phyloP scores from a whole-genome alignment of 2,113 vertebrate species.

The Gnathonemus echidnorhynchus region DNA sequence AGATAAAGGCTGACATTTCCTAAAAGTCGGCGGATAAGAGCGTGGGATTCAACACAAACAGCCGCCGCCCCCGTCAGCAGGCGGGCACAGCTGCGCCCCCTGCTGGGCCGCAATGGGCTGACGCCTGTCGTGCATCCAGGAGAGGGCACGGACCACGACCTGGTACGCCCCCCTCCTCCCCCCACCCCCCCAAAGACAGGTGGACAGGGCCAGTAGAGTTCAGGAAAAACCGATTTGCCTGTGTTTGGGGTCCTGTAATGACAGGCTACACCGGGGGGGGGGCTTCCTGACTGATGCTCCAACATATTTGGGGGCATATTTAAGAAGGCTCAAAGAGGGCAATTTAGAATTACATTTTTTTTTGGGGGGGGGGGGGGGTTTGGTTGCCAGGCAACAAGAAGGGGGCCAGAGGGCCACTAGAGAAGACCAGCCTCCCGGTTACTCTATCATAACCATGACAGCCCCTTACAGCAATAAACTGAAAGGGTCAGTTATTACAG shows the following conservation, averaged over 20 bases:
- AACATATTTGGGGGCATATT: neutral
- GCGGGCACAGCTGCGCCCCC: neutral
- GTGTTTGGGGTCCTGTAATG: neutral
- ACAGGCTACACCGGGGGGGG: neutral
- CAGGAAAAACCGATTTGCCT: neutral
- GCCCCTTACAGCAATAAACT: neutral
- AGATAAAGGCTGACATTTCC: neutral
- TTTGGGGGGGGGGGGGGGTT: neutral
- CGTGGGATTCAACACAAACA: neutral
- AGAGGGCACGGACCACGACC: neutral
- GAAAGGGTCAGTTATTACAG: neutral
- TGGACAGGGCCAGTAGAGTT: neutral
- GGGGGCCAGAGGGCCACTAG: neutral
- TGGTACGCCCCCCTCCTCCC: neutral
- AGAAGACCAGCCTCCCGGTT: neutral
- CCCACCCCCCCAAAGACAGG: neutral
- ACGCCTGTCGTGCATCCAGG: neutral
- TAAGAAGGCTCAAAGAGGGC: neutral
- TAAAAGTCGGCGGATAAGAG: neutral
- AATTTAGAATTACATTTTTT: neutral
- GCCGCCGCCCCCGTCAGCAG: neutral
- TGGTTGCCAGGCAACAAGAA: neutral
- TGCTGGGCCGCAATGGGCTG: neutral
- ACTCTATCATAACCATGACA: neutral
- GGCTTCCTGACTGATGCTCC: neutral